Conservation (phyloP, 1,140 invertebrate genomes). For the Eriosoma lanigerum region DNA sequence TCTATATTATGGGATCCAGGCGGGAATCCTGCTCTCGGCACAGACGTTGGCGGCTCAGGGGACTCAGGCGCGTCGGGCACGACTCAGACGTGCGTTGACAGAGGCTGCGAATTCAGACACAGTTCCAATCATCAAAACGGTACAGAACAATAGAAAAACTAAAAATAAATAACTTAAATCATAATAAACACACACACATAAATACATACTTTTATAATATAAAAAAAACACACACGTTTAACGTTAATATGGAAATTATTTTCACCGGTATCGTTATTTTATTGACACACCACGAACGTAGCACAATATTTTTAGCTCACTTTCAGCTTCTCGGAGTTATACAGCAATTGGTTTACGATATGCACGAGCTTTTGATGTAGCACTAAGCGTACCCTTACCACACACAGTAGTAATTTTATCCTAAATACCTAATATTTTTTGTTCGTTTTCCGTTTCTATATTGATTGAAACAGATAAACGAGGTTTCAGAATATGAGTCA, state of each 20-base stretch:
- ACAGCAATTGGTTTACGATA: not conserved
- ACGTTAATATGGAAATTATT: not conserved
- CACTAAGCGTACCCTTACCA: not conserved
- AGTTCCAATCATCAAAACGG: constrained; percentile 84
- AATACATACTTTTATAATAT: not conserved
- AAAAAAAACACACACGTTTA: not conserved
- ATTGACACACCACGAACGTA: constrained; percentile 2
- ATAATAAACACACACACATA: not conserved
- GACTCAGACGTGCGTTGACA: constrained; percentile 80
- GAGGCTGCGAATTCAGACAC: constrained; percentile 79
- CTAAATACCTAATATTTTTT: constrained; percentile 2
- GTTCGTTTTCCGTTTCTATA: too few relatives aligned
- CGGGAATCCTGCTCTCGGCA: constrained; percentile 77
- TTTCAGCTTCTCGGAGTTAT: not conserved
- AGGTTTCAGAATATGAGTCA: constrained; percentile 30
- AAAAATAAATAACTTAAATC: not conserved
- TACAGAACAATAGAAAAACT: constrained; percentile 60
- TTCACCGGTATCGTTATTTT: not conserved
- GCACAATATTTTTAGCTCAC: constrained; percentile 26
- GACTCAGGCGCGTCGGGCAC: constrained; percentile 72
- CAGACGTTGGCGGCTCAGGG: constrained; percentile 70
- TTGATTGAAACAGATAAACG: constrained; percentile 1
- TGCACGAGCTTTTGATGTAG: constrained; percentile 44
- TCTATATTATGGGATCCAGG: constrained; percentile 65
- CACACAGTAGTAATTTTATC: constrained; percentile 10